phyloP scores from a whole-genome alignment of 2,888 invertebrate genomes.

The Rhogogaster chlorosoma region DNA sequence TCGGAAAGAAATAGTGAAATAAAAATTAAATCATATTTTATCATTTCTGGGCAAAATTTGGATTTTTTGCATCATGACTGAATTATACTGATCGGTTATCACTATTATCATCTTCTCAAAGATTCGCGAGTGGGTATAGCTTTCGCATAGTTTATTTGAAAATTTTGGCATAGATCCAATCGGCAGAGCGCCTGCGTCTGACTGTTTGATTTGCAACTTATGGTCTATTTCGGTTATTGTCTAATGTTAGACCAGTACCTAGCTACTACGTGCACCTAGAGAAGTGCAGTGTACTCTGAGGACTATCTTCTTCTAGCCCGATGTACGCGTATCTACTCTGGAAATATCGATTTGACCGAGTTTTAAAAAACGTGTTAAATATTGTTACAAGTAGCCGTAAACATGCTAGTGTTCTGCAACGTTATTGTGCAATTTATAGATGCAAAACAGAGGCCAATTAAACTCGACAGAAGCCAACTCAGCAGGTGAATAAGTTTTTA shows the following conservation, averaged over 20 bases:
- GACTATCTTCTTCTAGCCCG: slow-evolving; percentile 32
- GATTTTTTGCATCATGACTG: not conserved
- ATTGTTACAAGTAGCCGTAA: not conserved
- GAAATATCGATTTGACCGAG: not conserved
- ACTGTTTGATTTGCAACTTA: slow-evolving; percentile 69
- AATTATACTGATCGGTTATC: not conserved
- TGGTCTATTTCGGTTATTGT: slow-evolving; percentile 72
- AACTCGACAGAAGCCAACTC: not conserved
- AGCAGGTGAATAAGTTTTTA: slow-evolving; percentile 59
- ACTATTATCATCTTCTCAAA: not conserved
- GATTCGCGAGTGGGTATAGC: not conserved
- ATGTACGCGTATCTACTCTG: not conserved
- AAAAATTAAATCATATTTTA: not conserved
- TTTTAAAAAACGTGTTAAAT: not conserved
- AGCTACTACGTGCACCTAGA: slow-evolving; percentile 48
- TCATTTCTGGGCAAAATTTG: not conserved
- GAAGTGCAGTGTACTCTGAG: slow-evolving; percentile 47
- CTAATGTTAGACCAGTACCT: slow-evolving; percentile 69
- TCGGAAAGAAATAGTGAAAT: not conserved
- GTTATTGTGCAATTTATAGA: slow-evolving; percentile 62
- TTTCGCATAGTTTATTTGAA: not conserved
- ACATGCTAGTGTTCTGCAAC: slow-evolving; percentile 63
- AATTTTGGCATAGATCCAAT: slow-evolving; percentile 41
- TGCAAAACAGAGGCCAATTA: slow-evolving; percentile 54
- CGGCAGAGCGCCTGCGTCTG: slow-evolving; percentile 35